Evolutionary conservation across 2,113 vertebrate genomes (phyloP).

Genomic region (Phoenicopterus ruber): DNA sequence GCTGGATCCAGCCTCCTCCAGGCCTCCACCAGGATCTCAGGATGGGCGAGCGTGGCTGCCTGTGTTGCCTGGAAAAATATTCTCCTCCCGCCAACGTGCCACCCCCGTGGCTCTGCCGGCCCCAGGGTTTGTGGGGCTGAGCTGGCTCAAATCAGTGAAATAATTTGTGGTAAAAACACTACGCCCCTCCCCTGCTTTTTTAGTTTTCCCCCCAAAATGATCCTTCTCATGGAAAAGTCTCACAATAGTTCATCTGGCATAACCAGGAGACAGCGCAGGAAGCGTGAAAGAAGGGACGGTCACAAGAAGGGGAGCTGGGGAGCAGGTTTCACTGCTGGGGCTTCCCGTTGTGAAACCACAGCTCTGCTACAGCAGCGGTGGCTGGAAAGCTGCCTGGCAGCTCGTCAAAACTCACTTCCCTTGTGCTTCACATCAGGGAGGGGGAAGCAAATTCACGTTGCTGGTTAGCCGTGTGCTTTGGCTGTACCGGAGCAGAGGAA

Average conservation of each 20-base stretch:
- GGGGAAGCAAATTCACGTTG: background rate
- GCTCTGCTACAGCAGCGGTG: background rate
- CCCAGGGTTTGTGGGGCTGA: background rate
- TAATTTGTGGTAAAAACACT: background rate
- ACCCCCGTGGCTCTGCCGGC: background rate
- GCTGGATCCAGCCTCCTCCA: background rate
- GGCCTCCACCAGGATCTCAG: background rate
- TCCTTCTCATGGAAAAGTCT: background rate
- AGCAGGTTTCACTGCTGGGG: background rate
- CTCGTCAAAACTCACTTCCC: background rate
- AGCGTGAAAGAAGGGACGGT: background rate
- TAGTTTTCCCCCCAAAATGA: background rate
- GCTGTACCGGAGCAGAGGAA: background rate
- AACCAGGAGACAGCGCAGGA: background rate
- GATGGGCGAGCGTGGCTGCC: background rate
- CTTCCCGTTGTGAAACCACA: background rate
- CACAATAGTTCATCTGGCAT: background rate
- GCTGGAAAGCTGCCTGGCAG: background rate
- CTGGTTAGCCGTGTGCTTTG: background rate
- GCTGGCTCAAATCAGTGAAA: background rate
- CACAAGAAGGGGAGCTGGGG: background rate
- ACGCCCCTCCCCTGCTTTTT: background rate
- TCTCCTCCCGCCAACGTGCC: background rate
- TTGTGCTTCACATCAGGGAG: rapidly evolving
- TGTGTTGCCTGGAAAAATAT: background rate